Percentiles rank a stretch among this genome's conserved stretches.
Conservation (phyloP, 2,797 vertebrate genomes). For the Periparus ater region DNA sequence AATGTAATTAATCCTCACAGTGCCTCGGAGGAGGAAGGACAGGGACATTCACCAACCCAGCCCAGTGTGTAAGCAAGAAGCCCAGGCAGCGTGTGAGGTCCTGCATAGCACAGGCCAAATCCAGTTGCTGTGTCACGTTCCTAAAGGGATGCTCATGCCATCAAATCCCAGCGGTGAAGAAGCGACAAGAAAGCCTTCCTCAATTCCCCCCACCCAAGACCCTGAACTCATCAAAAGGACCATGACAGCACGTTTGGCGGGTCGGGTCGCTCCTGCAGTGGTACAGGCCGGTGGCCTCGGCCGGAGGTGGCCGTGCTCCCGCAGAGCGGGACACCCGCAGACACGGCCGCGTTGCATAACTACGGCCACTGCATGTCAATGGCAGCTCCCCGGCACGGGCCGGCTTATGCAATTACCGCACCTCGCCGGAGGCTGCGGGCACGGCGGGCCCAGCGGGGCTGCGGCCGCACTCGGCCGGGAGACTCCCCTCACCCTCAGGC, state of each 20-base stretch:
- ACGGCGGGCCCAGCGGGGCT: background rate
- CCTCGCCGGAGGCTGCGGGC: background rate
- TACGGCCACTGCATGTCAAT: background rate
- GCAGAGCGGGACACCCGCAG: background rate
- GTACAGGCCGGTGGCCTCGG: background rate
- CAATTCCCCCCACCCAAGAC: background rate
- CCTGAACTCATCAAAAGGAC: background rate
- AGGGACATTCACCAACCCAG: background rate
- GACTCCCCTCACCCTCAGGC: background rate
- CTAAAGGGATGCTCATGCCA: background rate
- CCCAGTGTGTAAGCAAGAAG: background rate
- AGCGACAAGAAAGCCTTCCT: background rate
- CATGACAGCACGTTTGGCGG: background rate
- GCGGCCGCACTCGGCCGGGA: background rate
- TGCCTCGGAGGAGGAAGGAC: background rate
- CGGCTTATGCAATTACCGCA: background rate
- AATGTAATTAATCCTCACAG: background rate
- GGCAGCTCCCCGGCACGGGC: background rate
- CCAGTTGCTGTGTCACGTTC: background rate
- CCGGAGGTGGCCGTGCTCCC: fast-evolving
- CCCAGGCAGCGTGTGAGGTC: background rate
- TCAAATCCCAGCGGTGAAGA: background rate
- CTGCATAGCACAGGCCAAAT: background rate
- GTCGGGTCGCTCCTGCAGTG: background rate
- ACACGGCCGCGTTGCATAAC: background rate